Percentiles rank a stretch among this genome's conserved stretches.
These are phyloP conservation scores for Cetoscarus ocellatus DNA, from an alignment of 2,797 vertebrate species.

Conservation along the genomic window DNA sequence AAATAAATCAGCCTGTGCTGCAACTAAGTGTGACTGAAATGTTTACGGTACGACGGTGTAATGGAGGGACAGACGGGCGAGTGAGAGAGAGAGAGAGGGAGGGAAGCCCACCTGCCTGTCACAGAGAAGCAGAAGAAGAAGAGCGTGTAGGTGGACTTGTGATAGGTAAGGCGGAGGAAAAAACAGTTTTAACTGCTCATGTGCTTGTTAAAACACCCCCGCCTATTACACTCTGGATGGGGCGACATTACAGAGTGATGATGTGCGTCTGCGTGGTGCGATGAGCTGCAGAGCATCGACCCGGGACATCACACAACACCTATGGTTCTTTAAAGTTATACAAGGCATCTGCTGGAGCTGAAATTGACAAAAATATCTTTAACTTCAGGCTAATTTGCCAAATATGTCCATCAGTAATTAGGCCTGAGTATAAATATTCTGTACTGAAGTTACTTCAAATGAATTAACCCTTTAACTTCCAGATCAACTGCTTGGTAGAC, in stretches of 20 bases:
- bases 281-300: background rate
- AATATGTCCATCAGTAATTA: too few relatives aligned
- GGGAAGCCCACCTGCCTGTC: constrained; percentile 22
- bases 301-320: background rate
- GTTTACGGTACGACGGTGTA: constrained; percentile 64
- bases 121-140: background rate
- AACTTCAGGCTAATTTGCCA: too few relatives aligned
- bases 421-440: too few relatives aligned
- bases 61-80: constrained; percentile 45
- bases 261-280: background rate
- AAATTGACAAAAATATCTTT: too few relatives aligned
- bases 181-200: constrained; percentile 6
- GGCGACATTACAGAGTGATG: background rate
- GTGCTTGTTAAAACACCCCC: constrained; percentile 17
- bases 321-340: background rate
- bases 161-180: constrained; percentile 13
- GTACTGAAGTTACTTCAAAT: too few relatives aligned
- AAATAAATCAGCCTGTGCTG: constrained; percentile 76
- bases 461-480: too few relatives aligned
- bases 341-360: too few relatives aligned
- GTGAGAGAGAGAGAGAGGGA: background rate
- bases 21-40: constrained; percentile 78
- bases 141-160: constrained; percentile 24
- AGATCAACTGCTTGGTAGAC: too few relatives aligned
- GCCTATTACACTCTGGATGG: background rate